A percentile compares a stretch with the other conserved stretches of the same genome.
Conservation (phyloP, 2,797 vertebrate species). For the Cephalopachus bancanus region DNA sequence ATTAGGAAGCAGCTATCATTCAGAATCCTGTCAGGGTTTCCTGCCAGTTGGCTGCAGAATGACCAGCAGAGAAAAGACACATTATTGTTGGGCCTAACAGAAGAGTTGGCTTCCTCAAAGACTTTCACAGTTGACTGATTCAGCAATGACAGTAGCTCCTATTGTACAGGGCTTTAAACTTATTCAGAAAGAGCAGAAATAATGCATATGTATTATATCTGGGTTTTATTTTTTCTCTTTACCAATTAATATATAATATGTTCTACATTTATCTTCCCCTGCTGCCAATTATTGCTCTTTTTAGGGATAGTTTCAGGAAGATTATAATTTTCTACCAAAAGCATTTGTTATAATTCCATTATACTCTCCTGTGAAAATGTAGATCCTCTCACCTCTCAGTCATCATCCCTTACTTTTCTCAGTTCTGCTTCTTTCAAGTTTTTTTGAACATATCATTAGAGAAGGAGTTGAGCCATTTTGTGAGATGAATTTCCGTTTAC, state of each 20-base stretch:
- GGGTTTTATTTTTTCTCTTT: neutral
- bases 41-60: too few relatives aligned
- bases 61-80: too few relatives aligned
- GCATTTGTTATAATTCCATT: neutral
- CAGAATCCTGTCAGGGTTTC: too few relatives aligned
- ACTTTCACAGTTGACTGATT: too few relatives aligned
- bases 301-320: neutral
- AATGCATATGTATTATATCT: too few relatives aligned
- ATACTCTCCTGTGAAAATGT: neutral
- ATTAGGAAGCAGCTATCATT: too few relatives aligned
- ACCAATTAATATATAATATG: neutral
- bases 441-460: neutral
- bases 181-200: too few relatives aligned
- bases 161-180: too few relatives aligned
- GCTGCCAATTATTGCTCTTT: neutral
- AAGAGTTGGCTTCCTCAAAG: too few relatives aligned
- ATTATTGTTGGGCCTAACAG: too few relatives aligned
- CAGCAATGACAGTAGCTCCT: too few relatives aligned
- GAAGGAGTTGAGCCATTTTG: neutral
- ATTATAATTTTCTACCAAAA: neutral
- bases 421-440: neutral
- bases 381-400: neutral
- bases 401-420: neutral
- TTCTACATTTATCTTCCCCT: neutral
- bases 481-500: neutral